Evolutionary conservation across 2,888 invertebrate species (phyloP).

Genomic region (Harpalus rubripes): DNA sequence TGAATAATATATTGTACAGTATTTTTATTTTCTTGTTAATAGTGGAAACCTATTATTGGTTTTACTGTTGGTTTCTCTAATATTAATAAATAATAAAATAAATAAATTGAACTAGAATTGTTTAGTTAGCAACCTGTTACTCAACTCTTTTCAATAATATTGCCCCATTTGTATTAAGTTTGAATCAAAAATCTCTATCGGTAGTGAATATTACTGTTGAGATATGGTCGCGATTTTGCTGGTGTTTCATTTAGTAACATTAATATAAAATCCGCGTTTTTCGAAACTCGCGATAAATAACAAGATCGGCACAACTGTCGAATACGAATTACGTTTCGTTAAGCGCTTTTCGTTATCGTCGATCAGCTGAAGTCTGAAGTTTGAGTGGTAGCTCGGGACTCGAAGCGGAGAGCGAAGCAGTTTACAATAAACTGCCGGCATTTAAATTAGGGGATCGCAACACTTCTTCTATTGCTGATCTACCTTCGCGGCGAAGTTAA

Average conservation of each 20-base stretch:
- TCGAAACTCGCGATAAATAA: conserved; percentile 35
- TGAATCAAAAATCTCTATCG: neutral
- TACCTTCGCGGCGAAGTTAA: conserved; percentile 50
- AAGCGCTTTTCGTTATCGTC: conserved; percentile 20
- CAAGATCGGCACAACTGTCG: conserved; percentile 31
- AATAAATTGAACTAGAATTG: too few species aligned
- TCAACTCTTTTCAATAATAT: neutral
- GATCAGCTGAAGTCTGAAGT: conserved; percentile 22
- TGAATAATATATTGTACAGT: too few species aligned
- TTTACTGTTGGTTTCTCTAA: too few species aligned
- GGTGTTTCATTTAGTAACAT: conserved; percentile 20
- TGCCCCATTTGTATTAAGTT: too few species aligned
- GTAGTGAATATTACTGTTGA: neutral
- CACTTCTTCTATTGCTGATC: conserved; percentile 48
- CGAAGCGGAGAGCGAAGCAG: neutral
- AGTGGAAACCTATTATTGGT: too few species aligned
- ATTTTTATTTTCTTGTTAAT: too few species aligned
- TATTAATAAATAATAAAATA: too few species aligned
- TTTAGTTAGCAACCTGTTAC: too few species aligned
- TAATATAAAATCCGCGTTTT: conserved; percentile 30
- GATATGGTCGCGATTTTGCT: neutral
- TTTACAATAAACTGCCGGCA: conserved; percentile 57
- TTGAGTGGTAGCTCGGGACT: neutral
- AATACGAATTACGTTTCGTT: conserved; percentile 47
- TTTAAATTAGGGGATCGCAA: conserved; percentile 61